These are phyloP conservation scores for Thinocorus orbignyianus DNA, from an alignment of 2,113 vertebrate genomes.

Conservation along the genomic window DNA sequence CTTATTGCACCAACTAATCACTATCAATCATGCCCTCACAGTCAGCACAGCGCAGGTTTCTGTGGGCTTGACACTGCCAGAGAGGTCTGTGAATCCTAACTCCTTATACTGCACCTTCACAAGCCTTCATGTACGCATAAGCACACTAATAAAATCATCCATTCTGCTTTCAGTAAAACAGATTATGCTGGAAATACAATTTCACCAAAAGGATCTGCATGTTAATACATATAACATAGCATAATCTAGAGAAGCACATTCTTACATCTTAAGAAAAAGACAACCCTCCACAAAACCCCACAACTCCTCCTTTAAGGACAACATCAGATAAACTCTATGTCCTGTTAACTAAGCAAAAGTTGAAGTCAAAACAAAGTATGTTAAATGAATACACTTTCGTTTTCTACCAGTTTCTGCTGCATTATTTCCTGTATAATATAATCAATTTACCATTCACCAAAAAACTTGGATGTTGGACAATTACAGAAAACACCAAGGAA, in stretches of 20 bases:
- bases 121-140: neutral
- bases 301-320: neutral
- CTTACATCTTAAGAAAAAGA: neutral
- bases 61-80: neutral
- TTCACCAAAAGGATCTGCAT: neutral
- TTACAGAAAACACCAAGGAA: neutral
- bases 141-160: neutral
- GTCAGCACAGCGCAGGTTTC: neutral
- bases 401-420: neutral
- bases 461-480: neutral
- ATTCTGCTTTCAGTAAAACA: neutral
- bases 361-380: neutral
- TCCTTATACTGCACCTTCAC: neutral
- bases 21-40: neutral
- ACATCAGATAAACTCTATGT: neutral
- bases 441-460: neutral
- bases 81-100: neutral
- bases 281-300: neutral
- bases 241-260: neutral
- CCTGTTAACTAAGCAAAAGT: neutral
- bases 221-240: rapidly evolving
- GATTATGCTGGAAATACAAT: neutral
- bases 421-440: neutral
- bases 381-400: neutral
- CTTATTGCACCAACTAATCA: neutral